A percentile compares a stretch with the other conserved stretches of the same genome.
phyloP scores from a whole-genome alignment of 1,140 invertebrate species.

The Penaeus chinensis region DNA sequence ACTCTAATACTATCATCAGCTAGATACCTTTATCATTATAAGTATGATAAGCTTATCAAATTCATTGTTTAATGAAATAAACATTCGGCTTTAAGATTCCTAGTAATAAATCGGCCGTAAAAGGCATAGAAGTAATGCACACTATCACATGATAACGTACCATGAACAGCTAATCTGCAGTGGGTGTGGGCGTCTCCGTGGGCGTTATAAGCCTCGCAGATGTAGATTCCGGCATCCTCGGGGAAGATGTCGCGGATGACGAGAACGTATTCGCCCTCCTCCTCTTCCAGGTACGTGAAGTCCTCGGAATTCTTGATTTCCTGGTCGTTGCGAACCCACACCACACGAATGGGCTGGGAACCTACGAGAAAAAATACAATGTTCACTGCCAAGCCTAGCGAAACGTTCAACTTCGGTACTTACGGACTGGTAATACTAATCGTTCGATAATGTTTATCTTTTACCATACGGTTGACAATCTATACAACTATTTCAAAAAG shows the following conservation, averaged over 20 bases:
- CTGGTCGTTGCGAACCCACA: slow-evolving; percentile 79
- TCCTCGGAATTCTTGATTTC: slow-evolving; percentile 77
- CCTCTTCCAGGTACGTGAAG: slow-evolving; percentile 74
- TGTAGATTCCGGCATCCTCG: slow-evolving; percentile 80
- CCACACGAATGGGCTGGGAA: slow-evolving; percentile 75
- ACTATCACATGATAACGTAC: slow-evolving; percentile 65
- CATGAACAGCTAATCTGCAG: slow-evolving; percentile 71
- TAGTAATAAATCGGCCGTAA: background rate
- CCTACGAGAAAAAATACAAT: slow-evolving; percentile 67
- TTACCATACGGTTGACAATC: too few relatives aligned
- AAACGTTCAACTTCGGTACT: too few relatives aligned
- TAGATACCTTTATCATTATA: too few relatives aligned
- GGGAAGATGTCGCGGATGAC: slow-evolving; percentile 76
- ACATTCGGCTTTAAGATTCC: too few relatives aligned
- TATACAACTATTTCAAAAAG: too few relatives aligned
- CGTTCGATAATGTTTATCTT: too few relatives aligned
- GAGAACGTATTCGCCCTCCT: slow-evolving; percentile 74
- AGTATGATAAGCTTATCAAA: too few relatives aligned
- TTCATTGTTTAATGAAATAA: too few relatives aligned
- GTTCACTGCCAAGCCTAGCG: too few relatives aligned
- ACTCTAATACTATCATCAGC: too few relatives aligned
- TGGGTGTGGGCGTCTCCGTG: slow-evolving; percentile 73
- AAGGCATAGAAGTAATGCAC: background rate
- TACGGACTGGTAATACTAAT: too few relatives aligned
- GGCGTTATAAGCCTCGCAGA: slow-evolving; percentile 75